phyloP scores from a whole-genome alignment of 2,113 vertebrate genomes.

The Dasyornis broadbenti region DNA sequence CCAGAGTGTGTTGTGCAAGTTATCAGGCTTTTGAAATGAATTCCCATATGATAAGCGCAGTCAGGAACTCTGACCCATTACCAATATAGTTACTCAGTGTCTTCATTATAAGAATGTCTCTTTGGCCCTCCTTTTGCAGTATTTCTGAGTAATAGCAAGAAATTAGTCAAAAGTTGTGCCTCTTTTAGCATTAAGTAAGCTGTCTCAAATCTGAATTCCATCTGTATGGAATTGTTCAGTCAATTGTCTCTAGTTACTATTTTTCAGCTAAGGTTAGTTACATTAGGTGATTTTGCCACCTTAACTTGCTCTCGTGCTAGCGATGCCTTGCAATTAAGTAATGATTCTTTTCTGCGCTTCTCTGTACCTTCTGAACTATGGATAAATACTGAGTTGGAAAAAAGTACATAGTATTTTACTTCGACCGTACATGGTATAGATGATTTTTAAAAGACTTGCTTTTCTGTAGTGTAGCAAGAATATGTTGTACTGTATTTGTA shows the following conservation, averaged over 20 bases:
- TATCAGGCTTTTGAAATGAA: neutral
- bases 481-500: neutral
- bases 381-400: neutral
- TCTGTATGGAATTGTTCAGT: neutral
- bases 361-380: neutral
- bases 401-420: neutral
- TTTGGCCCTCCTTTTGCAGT: neutral
- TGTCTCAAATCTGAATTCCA: neutral
- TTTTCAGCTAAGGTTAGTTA: neutral
- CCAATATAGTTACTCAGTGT: neutral
- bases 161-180: neutral
- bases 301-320: neutral
- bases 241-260: neutral
- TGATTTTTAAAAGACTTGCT: neutral
- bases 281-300: neutral
- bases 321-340: neutral
- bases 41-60: neutral
- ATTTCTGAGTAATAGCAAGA: neutral
- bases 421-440: fast-evolving
- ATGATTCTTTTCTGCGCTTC: neutral
- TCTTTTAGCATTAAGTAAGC: neutral
- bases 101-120: too few species aligned
- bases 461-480: neutral
- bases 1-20: neutral
- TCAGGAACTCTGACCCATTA: neutral